Evolutionary conservation across 1,140 invertebrate species (phyloP), one percentile per base, ranked within the genome.

Genomic region (Cherax destructor): DNA sequence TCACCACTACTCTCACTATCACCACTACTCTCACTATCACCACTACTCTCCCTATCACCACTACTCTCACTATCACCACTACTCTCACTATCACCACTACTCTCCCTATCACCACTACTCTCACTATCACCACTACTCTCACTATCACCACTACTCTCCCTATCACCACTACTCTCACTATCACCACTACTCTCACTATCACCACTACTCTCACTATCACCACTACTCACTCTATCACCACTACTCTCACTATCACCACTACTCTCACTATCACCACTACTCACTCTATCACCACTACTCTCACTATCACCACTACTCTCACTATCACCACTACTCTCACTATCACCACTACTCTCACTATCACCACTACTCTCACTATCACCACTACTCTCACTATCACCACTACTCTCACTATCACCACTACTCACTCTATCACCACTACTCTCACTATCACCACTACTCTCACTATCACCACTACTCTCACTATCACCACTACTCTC

Each of bases 201-300:
- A 69, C 65, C n/a, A 69, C 3, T 69, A 69, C 3, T 69, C 13
- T n/a, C n/a, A 69, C 65, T 69, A 69, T n/a, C n/a, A 69, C 65
- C 3, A 69, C 3, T 69, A 69, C 65, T 69, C 11, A 11, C n/a
- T 13, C n/a, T 69, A 69, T n/a, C n/a, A 69, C 65, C n/a, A 69
- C 65, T 69, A 69, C 1, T 69, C 13, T n/a, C n/a, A 69, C 65
- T 69, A 69, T 69, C n/a, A 69, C 65, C 3, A 69, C 65, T 69
- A 69, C 65, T 69, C n/a, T n/a, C n/a, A 13, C 65, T 69, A 69
- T n/a, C n/a, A 69, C 65, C n/a, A 69, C n/a, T 69, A 69, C 65
- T 69, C 11, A 11, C n/a, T 11, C 65, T 69, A n/a, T 3, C n/a
- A 69, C 65, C n/a, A 69, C n/a, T 41, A 41, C 30, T 41, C 30